Conservation (phyloP, 1,140 invertebrate genomes). For the Drosophila dunni region DNA sequence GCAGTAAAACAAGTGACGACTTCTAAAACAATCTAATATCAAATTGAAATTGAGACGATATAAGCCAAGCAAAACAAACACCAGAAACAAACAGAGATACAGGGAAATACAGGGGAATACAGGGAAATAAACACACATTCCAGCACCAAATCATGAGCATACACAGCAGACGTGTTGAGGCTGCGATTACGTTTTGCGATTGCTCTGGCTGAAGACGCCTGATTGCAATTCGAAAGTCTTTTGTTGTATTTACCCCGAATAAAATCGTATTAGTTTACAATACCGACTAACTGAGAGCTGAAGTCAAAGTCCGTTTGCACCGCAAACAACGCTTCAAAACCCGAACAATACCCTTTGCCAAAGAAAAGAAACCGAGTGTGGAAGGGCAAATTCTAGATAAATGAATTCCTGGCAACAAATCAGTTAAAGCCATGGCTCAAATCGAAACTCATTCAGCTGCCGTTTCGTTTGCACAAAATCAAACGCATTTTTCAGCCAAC, state of each 20-base stretch:
- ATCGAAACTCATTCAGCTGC: constrained; percentile 7
- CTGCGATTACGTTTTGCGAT: constrained; percentile 7
- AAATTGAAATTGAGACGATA: constrained; percentile 67
- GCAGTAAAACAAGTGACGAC: constrained; percentile 34
- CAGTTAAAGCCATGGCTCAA: constrained; percentile 23
- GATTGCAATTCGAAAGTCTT: constrained; percentile 64
- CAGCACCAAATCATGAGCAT: constrained; percentile 1
- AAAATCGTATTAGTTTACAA: constrained; percentile 55
- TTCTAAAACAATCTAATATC: constrained; percentile 59
- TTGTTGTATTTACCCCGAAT: constrained; percentile 56
- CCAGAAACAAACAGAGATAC: constrained; percentile 21
- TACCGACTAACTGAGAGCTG: background rate
- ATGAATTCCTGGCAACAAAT: constrained; percentile 51
- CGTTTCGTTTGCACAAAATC: constrained; percentile 5
- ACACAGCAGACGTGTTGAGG: constrained; percentile 12
- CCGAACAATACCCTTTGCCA: constrained; percentile 3
- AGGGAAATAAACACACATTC: background rate
- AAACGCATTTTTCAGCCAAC: background rate
- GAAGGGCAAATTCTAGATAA: constrained; percentile 35
- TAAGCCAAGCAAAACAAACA: constrained; percentile 24
- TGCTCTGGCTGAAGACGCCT: constrained; percentile 51
- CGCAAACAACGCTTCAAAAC: constrained; percentile 26
- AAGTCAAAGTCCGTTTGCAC: constrained; percentile 5
- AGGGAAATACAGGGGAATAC: too few species aligned
- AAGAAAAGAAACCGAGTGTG: constrained; percentile 19